Evolutionary conservation across 1,140 invertebrate genomes (phyloP).

Genomic region (Cyclina sinensis): DNA sequence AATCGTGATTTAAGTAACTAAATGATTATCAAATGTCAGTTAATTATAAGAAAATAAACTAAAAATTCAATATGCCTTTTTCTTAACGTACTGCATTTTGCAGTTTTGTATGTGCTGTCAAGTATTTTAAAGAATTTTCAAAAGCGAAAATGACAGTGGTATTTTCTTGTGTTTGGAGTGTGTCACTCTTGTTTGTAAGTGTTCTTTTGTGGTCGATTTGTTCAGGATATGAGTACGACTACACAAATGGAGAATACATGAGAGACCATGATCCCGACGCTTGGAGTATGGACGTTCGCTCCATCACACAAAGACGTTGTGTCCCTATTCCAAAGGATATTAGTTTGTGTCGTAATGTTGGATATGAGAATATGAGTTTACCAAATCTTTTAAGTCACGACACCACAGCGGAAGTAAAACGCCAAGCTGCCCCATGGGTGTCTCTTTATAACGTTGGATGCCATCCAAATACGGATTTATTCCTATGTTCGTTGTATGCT

Average conservation of each 20-base stretch:
- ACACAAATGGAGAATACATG: conserved; percentile 41
- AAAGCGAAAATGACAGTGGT: background rate
- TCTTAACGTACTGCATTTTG: too few species aligned
- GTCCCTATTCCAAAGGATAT: conserved; percentile 90
- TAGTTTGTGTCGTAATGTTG: conserved; percentile 89
- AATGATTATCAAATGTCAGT: too few species aligned
- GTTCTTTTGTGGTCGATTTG: background rate
- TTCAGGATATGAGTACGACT: conserved; percentile 42
- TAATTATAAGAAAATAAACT: too few species aligned
- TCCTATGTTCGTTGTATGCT: conserved; percentile 91
- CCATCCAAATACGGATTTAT: conserved; percentile 90
- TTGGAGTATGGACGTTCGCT: conserved; percentile 45
- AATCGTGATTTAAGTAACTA: background rate
- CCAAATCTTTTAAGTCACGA: conserved; percentile 91
- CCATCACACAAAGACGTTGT: conserved; percentile 87
- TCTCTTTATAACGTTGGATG: conserved; percentile 89
- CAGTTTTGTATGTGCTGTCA: too few species aligned
- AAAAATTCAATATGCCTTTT: too few species aligned
- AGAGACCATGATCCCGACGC: conserved; percentile 38
- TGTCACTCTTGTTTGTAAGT: background rate
- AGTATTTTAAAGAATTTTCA: too few species aligned
- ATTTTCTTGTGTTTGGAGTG: background rate
- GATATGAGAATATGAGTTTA: conserved; percentile 90
- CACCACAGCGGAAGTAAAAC: conserved; percentile 89
- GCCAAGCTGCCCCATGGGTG: conserved; percentile 89